Percentiles rank a stretch among this genome's conserved stretches.
These are phyloP conservation scores for Zosterops pallidus DNA, from an alignment of 2,113 vertebrate genomes.

Conservation along the genomic window DNA sequence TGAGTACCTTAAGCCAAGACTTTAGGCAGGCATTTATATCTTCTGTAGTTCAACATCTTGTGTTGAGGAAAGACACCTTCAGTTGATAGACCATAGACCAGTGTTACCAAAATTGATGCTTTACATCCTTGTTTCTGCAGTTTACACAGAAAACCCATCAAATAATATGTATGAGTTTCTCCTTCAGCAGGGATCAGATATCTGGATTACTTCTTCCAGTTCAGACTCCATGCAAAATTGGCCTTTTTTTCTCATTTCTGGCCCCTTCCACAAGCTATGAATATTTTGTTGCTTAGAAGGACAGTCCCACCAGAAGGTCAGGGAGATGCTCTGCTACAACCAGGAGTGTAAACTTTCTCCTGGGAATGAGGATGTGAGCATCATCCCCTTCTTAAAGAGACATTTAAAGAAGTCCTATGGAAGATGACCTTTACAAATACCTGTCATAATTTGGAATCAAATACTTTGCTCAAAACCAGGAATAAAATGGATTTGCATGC, in stretches of 20 bases:
- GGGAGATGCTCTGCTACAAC: neutral
- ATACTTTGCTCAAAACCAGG: neutral
- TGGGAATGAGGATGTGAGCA: neutral
- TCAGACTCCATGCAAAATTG: neutral
- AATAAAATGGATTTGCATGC: neutral
- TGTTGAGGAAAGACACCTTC: neutral
- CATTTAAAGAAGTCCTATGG: neutral
- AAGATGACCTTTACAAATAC: neutral
- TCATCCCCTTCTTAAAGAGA: neutral
- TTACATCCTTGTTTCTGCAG: neutral
- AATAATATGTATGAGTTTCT: neutral
- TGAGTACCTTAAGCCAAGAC: neutral
- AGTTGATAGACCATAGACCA: neutral
- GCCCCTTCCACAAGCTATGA: rapidly evolving
- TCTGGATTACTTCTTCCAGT: neutral
- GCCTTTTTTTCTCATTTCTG: neutral
- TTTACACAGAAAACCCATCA: neutral
- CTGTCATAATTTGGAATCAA: neutral
- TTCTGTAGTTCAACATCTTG: neutral
- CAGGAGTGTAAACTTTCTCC: neutral
- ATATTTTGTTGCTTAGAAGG: neutral
- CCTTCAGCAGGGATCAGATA: neutral
- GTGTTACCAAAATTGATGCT: neutral
- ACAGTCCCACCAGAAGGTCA: neutral
- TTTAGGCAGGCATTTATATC: neutral